Percentiles rank a stretch among this genome's conserved stretches.
phyloP scores from a whole-genome alignment of 2,113 vertebrate species.

The Halichoeres trimaculatus region DNA sequence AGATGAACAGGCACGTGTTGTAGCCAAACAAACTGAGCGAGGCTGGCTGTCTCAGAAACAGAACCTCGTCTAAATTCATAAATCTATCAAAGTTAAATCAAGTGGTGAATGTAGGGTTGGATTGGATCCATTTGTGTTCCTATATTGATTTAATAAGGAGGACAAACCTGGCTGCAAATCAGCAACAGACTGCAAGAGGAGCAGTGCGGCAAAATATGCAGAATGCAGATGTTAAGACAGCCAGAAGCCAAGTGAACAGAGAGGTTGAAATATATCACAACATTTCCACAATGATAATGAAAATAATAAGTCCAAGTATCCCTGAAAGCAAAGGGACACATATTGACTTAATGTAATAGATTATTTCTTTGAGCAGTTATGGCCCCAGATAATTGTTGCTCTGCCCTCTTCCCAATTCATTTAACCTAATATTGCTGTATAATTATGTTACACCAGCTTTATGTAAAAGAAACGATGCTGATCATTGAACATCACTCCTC shows the following conservation, averaged over 20 bases:
- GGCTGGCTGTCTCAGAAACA: slow-evolving; percentile 5
- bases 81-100: slow-evolving; percentile 36
- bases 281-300: neutral
- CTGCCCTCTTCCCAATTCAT: neutral
- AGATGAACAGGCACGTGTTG: slow-evolving; percentile 53
- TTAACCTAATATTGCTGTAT: neutral
- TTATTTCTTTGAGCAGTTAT: slow-evolving; percentile 1
- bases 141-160: slow-evolving; percentile 30
- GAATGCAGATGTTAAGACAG: slow-evolving; percentile 7
- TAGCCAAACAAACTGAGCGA: slow-evolving; percentile 59
- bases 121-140: slow-evolving; percentile 25
- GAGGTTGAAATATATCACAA: neutral
- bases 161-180: slow-evolving; percentile 18
- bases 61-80: neutral
- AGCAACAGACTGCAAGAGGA: slow-evolving; percentile 7
- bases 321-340: neutral
- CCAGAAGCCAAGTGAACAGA: neutral
- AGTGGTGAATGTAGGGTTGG: neutral
- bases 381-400: slow-evolving; percentile 4
- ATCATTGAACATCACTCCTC: neutral
- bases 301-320: neutral
- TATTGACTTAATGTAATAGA: neutral
- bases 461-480: neutral
- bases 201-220: slow-evolving; percentile 18
- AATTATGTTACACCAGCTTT: slow-evolving; percentile 1